Evolutionary conservation across 2,888 invertebrate genomes (phyloP).

Genomic region (Thereva nobilitata): DNA sequence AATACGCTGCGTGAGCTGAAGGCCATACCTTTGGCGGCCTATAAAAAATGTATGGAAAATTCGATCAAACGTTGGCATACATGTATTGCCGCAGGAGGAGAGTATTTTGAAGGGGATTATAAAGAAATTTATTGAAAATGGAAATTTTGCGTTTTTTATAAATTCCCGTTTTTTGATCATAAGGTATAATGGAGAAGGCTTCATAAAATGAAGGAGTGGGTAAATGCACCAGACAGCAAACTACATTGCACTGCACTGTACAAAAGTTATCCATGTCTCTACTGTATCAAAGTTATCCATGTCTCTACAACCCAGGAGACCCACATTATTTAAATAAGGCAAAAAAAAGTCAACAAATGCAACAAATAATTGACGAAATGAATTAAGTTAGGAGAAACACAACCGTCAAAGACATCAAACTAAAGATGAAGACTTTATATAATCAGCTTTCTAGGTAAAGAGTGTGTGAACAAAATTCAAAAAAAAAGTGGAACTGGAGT

Average conservation of each 20-base stretch:
- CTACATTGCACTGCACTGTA: too few species aligned
- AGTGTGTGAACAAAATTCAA: neutral
- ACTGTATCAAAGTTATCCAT: neutral
- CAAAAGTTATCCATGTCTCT: too few species aligned
- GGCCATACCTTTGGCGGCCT: neutral
- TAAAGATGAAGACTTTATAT: neutral
- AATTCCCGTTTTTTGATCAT: too few species aligned
- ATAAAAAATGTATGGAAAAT: neutral
- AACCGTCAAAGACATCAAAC: neutral
- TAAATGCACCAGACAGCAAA: constrained; percentile 1
- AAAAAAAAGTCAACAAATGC: neutral
- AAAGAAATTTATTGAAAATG: too few species aligned
- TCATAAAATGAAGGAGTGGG: too few species aligned
- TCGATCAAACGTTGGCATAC: neutral
- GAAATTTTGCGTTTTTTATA: too few species aligned
- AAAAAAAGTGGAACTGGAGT: neutral
- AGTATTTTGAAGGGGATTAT: too few species aligned
- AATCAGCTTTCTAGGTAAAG: neutral
- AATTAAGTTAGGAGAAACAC: neutral
- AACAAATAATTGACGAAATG: neutral
- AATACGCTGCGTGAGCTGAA: constrained; percentile 1
- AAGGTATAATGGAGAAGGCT: too few species aligned
- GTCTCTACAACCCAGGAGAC: neutral
- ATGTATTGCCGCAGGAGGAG: too few species aligned
- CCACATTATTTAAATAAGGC: neutral